Evolutionary conservation across 2,888 invertebrate species (phyloP).

Genomic region (Zhengitettix transpicula): DNA sequence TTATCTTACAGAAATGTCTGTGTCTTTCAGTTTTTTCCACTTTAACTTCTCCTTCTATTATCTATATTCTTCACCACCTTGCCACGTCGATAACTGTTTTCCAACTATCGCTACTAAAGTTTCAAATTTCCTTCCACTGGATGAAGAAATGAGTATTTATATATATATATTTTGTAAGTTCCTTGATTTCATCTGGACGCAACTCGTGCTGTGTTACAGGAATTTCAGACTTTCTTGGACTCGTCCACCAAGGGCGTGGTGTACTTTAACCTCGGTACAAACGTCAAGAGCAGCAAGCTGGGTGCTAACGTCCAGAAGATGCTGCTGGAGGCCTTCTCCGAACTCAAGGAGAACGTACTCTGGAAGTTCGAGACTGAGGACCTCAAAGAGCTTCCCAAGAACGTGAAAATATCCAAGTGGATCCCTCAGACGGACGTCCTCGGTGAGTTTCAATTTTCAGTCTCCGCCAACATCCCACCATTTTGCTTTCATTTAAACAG

Average conservation of each 20-base stretch:
- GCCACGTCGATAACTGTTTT: too few species aligned
- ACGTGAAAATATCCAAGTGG: constrained; percentile 3
- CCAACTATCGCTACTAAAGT: too few species aligned
- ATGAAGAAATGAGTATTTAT: too few species aligned
- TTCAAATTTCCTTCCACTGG: too few species aligned
- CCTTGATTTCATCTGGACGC: too few species aligned
- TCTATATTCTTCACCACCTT: too few species aligned
- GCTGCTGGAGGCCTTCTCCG: constrained; percentile 16
- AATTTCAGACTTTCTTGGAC: constrained; percentile 29
- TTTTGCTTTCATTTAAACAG: too few species aligned
- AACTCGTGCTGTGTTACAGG: constrained; percentile 18
- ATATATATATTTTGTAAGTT: not conserved
- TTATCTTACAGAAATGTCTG: too few species aligned
- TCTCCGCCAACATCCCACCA: too few species aligned
- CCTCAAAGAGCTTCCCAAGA: constrained; percentile 6
- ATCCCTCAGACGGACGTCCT: not conserved
- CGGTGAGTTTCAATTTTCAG: too few species aligned
- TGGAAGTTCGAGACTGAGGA: constrained; percentile 22
- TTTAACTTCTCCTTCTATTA: too few species aligned
- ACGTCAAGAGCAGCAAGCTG: constrained; percentile 15
- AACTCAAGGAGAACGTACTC: constrained; percentile 22
- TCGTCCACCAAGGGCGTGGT: constrained; percentile 29
- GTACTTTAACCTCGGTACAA: constrained; percentile 22
- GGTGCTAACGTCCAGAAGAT: not conserved
- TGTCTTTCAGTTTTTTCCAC: too few species aligned